Conservation (phyloP, 2,888 invertebrate species). For the Diarsia brunnea region DNA sequence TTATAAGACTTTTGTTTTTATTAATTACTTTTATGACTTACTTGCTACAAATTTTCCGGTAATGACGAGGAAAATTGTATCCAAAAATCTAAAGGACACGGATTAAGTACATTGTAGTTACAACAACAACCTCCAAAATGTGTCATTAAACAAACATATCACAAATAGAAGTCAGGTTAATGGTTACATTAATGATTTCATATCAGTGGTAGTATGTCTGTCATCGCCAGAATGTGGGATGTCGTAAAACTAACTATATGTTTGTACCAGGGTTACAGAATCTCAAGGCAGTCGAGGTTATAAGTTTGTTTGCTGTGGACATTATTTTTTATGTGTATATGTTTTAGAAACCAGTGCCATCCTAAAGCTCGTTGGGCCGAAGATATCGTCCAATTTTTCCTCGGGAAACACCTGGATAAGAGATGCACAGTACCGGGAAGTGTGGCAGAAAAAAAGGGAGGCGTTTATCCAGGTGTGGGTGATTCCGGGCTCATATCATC, state of each 20-base stretch:
- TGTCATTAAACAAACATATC: conserved; percentile 30
- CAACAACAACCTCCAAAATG: conserved; percentile 20
- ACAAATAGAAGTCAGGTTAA: conserved; percentile 30
- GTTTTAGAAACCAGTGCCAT: too few relatives aligned
- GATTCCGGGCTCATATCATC: too few relatives aligned
- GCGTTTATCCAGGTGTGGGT: too few relatives aligned
- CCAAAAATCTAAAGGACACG: neutral
- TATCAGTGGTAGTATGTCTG: conserved; percentile 42
- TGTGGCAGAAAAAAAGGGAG: too few relatives aligned
- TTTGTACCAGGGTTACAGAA: conserved; percentile 55
- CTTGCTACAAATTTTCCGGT: neutral
- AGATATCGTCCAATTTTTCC: too few relatives aligned
- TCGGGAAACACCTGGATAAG: too few relatives aligned
- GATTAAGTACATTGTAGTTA: conserved; percentile 7
- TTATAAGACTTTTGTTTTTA: neutral
- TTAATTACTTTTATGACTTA: neutral
- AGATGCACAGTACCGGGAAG: too few relatives aligned
- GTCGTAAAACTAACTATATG: conserved; percentile 54
- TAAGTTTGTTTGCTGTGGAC: neutral
- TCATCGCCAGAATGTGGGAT: conserved; percentile 54
- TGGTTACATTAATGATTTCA: conserved; percentile 46
- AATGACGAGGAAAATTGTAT: conserved; percentile 13
- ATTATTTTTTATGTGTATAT: neutral
- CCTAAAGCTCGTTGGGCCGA: too few relatives aligned
- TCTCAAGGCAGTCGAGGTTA: conserved; percentile 53